These are phyloP conservation scores for Heteromormyrus szaboi DNA, from an alignment of 2,797 vertebrate genomes.

Conservation along the genomic window DNA sequence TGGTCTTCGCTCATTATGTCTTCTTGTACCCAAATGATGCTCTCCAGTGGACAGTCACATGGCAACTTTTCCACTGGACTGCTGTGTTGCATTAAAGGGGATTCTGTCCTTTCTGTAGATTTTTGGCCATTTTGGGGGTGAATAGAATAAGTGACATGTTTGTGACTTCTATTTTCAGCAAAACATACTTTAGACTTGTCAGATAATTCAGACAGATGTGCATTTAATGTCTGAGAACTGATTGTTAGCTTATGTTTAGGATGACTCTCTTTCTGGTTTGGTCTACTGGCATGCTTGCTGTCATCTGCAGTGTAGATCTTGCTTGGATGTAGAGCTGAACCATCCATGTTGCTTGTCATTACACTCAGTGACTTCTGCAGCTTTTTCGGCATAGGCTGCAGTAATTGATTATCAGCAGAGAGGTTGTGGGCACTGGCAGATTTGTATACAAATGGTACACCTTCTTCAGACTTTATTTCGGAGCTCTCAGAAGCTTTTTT, in stretches of 20 bases:
- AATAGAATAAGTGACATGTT: constrained; percentile 67
- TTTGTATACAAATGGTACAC: constrained; percentile 69
- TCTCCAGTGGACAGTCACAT: constrained; percentile 28
- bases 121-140: constrained; percentile 49
- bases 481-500: constrained; percentile 52
- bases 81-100: constrained; percentile 33
- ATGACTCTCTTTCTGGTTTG: constrained; percentile 30
- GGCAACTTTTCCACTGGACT: constrained; percentile 48
- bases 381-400: constrained; percentile 55
- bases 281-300: constrained; percentile 24
- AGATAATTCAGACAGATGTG: constrained; percentile 55
- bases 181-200: constrained; percentile 52
- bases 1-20: background rate
- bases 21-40: constrained; percentile 29
- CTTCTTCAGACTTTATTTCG: constrained; percentile 65
- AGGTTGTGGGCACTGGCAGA: constrained; percentile 88
- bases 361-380: constrained; percentile 84
- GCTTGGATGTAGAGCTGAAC: constrained; percentile 44
- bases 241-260: constrained; percentile 50
- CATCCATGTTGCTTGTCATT: constrained; percentile 45
- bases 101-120: constrained; percentile 45
- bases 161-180: constrained; percentile 53
- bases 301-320: constrained; percentile 56
- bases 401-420: constrained; percentile 58
- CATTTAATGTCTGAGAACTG: constrained; percentile 58